Evolutionary conservation across 2,113 vertebrate genomes (phyloP).

Genomic region (Mus pahari): DNA sequence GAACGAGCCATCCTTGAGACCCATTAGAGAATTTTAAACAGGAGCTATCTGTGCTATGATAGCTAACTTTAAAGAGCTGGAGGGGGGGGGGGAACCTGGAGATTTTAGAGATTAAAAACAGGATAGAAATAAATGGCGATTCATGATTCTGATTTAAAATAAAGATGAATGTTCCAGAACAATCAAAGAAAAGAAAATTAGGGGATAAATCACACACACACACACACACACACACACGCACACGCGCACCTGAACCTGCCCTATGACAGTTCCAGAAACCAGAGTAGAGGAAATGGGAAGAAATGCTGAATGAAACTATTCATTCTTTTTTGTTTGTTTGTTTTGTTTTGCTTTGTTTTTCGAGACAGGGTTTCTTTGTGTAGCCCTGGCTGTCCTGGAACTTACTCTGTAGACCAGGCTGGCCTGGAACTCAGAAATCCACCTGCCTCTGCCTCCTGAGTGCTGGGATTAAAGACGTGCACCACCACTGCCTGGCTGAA

Average conservation of each 20-base stretch:
- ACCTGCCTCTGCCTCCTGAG: too few species aligned
- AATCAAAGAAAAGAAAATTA: conserved; percentile 36
- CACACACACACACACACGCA: too few species aligned
- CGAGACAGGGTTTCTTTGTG: too few species aligned
- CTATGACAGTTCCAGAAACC: background rate
- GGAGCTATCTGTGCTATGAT: background rate
- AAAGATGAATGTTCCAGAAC: conserved; percentile 25
- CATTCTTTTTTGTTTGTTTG: too few species aligned
- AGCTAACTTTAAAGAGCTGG: conserved; percentile 28
- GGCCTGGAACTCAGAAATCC: too few species aligned
- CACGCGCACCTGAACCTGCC: background rate
- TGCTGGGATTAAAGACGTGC: too few species aligned
- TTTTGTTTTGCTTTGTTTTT: too few species aligned
- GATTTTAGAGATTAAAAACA: conserved; percentile 45
- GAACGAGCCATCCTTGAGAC: background rate
- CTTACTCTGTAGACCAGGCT: too few species aligned
- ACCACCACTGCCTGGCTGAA: background rate
- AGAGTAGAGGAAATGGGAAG: background rate
- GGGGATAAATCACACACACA: background rate
- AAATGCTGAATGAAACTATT: background rate
- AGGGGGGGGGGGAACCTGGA: background rate
- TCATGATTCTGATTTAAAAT: conserved; percentile 36
- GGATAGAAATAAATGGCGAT: conserved; percentile 11
- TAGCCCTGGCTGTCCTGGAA: too few species aligned
- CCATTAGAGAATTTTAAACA: background rate